phyloP scores from a whole-genome alignment of 2,888 invertebrate species.

The Morinoia aosen region DNA sequence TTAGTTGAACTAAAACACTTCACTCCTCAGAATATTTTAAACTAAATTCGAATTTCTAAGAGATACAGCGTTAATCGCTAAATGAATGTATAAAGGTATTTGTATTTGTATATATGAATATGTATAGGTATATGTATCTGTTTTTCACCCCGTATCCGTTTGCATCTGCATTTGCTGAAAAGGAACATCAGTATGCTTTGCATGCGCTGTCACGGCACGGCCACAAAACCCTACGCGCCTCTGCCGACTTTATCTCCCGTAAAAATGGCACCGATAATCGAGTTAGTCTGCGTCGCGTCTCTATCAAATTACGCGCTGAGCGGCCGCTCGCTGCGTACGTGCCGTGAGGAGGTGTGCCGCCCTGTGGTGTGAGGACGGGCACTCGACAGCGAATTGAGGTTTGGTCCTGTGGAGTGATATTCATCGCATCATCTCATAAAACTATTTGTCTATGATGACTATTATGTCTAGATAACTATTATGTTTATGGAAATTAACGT shows the following conservation, averaged over 20 bases:
- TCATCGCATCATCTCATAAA: no score
- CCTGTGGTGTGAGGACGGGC: no score
- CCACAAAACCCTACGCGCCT: not conserved
- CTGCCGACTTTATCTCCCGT: not conserved
- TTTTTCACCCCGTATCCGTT: no score
- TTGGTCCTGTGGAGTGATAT: no score
- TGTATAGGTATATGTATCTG: not conserved
- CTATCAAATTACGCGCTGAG: not conserved
- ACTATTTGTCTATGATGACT: no score
- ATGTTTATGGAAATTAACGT: no score
- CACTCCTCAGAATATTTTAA: not conserved
- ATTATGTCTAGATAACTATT: no score
- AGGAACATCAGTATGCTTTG: not conserved
- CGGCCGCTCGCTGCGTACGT: not conserved
- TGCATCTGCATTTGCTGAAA: not conserved
- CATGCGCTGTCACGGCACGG: not conserved
- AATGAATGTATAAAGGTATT: not conserved
- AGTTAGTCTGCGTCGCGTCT: not conserved
- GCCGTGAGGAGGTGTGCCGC: not conserved
- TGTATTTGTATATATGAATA: not conserved
- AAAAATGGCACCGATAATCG: not conserved
- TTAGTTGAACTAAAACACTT: not conserved
- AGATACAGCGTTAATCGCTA: not conserved
- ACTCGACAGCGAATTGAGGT: no score
- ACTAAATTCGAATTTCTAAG: not conserved